phyloP scores from a whole-genome alignment of 1,140 invertebrate genomes.

The Limonius californicus region DNA sequence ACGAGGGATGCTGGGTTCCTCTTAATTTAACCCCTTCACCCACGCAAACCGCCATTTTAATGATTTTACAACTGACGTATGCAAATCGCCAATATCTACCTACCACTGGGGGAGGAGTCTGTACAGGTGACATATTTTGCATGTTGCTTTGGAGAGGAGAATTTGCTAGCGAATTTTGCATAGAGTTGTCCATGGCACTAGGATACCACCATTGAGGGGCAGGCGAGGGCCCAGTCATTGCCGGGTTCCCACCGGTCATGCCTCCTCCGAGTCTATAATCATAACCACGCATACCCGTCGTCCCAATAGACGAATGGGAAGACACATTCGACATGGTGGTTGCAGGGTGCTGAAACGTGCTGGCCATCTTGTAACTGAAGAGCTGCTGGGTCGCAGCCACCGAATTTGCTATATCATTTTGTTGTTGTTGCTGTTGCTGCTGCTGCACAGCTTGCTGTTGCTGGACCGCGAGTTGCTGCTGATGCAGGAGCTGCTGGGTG shows the following conservation, averaged over 20 bases:
- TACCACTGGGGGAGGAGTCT: constrained; percentile 44
- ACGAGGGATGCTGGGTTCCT: no score
- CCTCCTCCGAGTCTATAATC: constrained; percentile 59
- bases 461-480: constrained; percentile 31
- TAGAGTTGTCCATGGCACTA: constrained; percentile 46
- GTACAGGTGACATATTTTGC: constrained; percentile 44
- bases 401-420: constrained; percentile 37
- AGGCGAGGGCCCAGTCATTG: constrained; percentile 52
- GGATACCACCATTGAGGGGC: constrained; percentile 67
- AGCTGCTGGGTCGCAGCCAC: constrained; percentile 63
- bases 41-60: constrained; percentile 9
- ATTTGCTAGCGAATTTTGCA: constrained; percentile 36
- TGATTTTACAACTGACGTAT: not conserved
- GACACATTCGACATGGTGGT: constrained; percentile 52
- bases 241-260: constrained; percentile 41
- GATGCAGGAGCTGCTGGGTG: constrained; percentile 46
- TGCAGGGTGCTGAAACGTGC: constrained; percentile 68
- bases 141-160: constrained; percentile 43
- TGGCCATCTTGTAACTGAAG: constrained; percentile 80
- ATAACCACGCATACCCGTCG: constrained; percentile 47
- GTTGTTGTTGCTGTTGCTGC: constrained; percentile 43
- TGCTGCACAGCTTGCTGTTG: constrained; percentile 40
- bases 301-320: constrained; percentile 48
- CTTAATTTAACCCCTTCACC: constrained; percentile 6
- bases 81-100: constrained; percentile 21